Conservation (phyloP, 2,888 invertebrate species). For the Callosobruchus maculatus region DNA sequence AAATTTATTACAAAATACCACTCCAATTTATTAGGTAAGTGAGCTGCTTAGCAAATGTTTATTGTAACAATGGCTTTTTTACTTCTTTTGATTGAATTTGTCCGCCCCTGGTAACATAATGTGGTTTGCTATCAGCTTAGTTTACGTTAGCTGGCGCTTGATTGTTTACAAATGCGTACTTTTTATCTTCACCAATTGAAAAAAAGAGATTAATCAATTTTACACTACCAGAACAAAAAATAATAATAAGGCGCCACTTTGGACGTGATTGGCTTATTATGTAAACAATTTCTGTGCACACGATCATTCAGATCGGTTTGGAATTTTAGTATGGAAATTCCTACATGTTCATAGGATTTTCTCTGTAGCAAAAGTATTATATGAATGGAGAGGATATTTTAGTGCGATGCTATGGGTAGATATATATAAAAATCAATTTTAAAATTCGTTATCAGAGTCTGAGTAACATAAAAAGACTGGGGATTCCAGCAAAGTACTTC, state of each 20-base stretch:
- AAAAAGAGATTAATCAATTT: slow-evolving; percentile 18
- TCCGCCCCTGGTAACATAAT: not conserved
- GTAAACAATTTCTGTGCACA: not conserved
- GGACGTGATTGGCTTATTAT: not conserved
- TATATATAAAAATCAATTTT: too few species aligned
- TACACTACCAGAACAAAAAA: slow-evolving; percentile 14
- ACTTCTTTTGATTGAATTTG: not conserved
- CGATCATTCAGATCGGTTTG: not conserved
- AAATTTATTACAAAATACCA: too few species aligned
- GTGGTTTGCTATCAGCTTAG: not conserved
- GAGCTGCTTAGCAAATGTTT: too few species aligned
- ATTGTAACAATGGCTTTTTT: too few species aligned
- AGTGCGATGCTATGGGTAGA: too few species aligned
- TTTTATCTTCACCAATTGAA: slow-evolving; percentile 22
- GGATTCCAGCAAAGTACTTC: too few species aligned
- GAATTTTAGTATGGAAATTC: not conserved
- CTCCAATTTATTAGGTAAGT: too few species aligned
- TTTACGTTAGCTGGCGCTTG: slow-evolving; percentile 1
- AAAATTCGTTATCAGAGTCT: too few species aligned
- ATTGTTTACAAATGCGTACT: slow-evolving; percentile 19
- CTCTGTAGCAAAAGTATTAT: too few species aligned
- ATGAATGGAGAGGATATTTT: too few species aligned
- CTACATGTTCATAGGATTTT: not conserved
- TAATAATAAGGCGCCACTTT: slow-evolving; percentile 17
- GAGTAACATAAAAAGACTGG: too few species aligned